Conservation (phyloP, 2,797 vertebrate genomes). For the Cichlasoma orientale region DNA sequence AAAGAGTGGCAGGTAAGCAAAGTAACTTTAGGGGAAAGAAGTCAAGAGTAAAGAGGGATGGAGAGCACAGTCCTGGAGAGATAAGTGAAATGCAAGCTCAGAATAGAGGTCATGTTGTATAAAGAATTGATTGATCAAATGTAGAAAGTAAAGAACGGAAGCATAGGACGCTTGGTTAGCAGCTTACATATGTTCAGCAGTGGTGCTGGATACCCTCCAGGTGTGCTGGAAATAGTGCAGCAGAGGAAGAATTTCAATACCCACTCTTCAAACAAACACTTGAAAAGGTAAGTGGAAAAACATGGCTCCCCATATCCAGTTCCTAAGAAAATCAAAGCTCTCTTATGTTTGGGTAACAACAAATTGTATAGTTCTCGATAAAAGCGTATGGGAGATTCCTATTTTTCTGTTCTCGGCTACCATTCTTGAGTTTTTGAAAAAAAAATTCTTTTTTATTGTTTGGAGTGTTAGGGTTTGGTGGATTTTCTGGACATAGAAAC, state of each 20-base stretch:
- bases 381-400: constrained; percentile 40
- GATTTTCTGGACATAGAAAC: constrained; percentile 53
- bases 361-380: constrained; percentile 20
- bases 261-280: constrained; percentile 60
- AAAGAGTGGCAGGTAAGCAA: constrained; percentile 34
- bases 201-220: constrained; percentile 58
- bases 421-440: constrained; percentile 6
- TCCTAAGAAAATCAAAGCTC: constrained; percentile 59
- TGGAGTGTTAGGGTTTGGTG: background rate
- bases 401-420: constrained; percentile 13
- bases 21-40: constrained; percentile 31
- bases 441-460: background rate
- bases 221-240: constrained; percentile 66
- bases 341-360: constrained; percentile 60
- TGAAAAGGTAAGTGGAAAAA: constrained; percentile 64
- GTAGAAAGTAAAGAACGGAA: constrained; percentile 23
- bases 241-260: constrained; percentile 62
- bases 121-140: constrained; percentile 59
- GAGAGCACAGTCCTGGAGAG: constrained; percentile 56
- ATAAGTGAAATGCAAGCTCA: constrained; percentile 31
- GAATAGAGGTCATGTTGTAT: constrained; percentile 44
- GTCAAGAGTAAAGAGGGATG: constrained; percentile 44
- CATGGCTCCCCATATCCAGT: constrained; percentile 42
- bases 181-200: constrained; percentile 56
- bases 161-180: constrained; percentile 32